Evolutionary conservation across 1,140 invertebrate species (phyloP), one percentile per base, ranked within the genome.

Genomic region (Drosophila insularis): DNA sequence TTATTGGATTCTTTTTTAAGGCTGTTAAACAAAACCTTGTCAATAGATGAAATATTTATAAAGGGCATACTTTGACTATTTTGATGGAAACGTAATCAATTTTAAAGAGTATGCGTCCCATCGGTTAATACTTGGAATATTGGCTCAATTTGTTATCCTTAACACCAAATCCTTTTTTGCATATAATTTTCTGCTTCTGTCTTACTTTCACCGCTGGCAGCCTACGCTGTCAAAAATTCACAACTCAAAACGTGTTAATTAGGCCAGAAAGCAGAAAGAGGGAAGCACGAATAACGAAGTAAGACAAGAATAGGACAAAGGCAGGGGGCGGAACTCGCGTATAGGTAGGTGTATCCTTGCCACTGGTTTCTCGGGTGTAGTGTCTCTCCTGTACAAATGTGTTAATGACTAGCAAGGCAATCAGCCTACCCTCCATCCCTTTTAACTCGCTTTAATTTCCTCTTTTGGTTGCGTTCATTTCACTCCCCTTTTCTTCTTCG

Each of bases 221-320:
- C 65, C 53, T 7, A 2, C 37, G 8, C 21, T 31, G 10, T n/a
- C 61, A 82, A 87, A 87, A 87, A 89, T 87, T 87, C 82, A 87
- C 79, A 87, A 87, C 89, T 89, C 82, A 87, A 87, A 89, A 87
- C 80, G 82, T 87, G 82, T 87, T 87, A 87, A 87, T 87, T 87
- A 87, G 84, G 80, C 17, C 43, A 17, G 21, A 50, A 50, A 10
- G 43, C 14, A 46, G 43, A 19, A 2, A 19, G 14, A 7, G 43
- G 43, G 17, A 50, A 11, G 7, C 8, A 50, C 10, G 8, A 50
- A 50, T 50, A 50, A 50, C 43, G 17, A 50, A 50, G 17, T 11
- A 5, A 50, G 8, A n/a, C 3, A 5, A 10, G 43, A 70, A 60
- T 63, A 68, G 75, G 72, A 0, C 11, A 11, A 1, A 11, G 8